Evolutionary conservation across 2,797 vertebrate species (phyloP).

Genomic region (Antennarius maculatus): DNA sequence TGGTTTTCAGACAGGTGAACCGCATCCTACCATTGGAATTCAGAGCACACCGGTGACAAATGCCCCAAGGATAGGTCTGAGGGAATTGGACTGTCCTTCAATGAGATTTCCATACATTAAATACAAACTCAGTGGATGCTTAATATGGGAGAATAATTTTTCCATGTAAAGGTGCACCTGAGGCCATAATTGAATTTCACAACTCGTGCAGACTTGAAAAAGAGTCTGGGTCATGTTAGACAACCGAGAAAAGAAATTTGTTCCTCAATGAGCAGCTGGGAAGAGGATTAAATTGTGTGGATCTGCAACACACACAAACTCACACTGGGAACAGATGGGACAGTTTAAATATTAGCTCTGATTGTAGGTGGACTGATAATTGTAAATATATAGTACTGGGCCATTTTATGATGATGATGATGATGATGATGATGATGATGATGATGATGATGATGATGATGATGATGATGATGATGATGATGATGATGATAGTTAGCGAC

Average conservation of each 20-base stretch:
- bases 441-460: too few relatives aligned
- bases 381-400: constrained; percentile 40
- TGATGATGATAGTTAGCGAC: too few relatives aligned
- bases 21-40: constrained; percentile 53
- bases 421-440: too few relatives aligned
- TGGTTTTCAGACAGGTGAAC: constrained; percentile 32
- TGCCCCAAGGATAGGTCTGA: constrained; percentile 35
- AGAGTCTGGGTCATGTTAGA: constrained; percentile 44
- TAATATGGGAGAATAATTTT: constrained; percentile 64
- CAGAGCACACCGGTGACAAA: constrained; percentile 55
- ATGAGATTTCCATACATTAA: constrained; percentile 64
- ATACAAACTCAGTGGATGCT: constrained; percentile 53
- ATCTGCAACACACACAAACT: constrained; percentile 29
- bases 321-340: constrained; percentile 18
- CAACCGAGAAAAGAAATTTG: constrained; percentile 56
- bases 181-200: constrained; percentile 70
- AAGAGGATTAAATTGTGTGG: constrained; percentile 49
- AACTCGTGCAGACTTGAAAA: constrained; percentile 62
- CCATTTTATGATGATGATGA: too few relatives aligned
- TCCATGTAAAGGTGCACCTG: constrained; percentile 41
- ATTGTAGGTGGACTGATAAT: constrained; percentile 41
- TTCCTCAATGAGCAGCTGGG: constrained; percentile 48
- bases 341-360: constrained; percentile 28
- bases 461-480: too few relatives aligned
- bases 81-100: constrained; percentile 61